A percentile compares a stretch with the other conserved stretches of the same genome.
These are phyloP conservation scores for Strix aluco DNA, from an alignment of 2,113 vertebrate species.

Conservation along the genomic window DNA sequence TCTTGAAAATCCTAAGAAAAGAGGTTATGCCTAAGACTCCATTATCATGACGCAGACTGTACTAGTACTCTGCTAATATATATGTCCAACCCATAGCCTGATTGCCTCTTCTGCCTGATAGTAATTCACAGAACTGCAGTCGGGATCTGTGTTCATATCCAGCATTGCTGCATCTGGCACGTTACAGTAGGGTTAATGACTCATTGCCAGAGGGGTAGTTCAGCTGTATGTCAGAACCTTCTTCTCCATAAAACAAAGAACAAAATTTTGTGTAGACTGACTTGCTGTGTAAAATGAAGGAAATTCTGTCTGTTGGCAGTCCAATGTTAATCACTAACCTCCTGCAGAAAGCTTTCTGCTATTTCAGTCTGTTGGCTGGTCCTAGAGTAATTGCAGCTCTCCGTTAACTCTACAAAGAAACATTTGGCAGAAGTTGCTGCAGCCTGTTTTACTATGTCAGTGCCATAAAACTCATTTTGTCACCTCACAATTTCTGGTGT, in stretches of 20 bases:
- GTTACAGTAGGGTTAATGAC: fast-evolving
- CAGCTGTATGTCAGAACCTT: not conserved
- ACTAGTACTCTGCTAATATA: not conserved
- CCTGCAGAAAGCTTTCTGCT: not conserved
- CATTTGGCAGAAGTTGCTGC: not conserved
- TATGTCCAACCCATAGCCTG: not conserved
- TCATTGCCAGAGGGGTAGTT: not conserved
- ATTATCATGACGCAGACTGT: not conserved
- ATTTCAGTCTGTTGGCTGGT: not conserved
- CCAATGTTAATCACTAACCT: not conserved
- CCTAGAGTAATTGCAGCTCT: not conserved
- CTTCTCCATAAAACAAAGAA: not conserved
- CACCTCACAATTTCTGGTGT: not conserved
- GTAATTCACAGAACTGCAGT: not conserved
- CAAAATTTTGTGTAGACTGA: not conserved
- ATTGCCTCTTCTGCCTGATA: not conserved
- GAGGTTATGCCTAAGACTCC: not conserved
- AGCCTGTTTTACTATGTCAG: not conserved
- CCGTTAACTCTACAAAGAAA: fast-evolving
- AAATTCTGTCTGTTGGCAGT: not conserved
- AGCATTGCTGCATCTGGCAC: fast-evolving
- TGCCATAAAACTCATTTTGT: not conserved
- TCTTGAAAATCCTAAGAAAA: not conserved
- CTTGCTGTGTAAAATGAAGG: not conserved
- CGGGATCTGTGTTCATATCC: not conserved